Conservation (phyloP, 2,888 invertebrate species). For the Xylophagus ater region DNA sequence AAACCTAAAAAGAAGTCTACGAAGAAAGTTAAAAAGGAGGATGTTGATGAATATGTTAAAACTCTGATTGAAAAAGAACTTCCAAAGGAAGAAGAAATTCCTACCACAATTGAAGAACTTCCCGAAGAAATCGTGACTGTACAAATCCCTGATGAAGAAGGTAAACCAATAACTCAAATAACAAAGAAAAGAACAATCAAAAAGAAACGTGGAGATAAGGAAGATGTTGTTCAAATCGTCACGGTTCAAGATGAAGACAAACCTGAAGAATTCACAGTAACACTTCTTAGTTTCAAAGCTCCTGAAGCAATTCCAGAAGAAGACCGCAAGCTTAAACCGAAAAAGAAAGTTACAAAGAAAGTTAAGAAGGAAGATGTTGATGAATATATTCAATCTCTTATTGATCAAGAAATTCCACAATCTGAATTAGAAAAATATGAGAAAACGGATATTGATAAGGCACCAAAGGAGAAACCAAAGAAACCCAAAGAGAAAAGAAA, state of each 20-base stretch:
- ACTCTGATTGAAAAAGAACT: conserved; percentile 34
- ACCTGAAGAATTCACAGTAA: conserved; percentile 26
- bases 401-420: conserved; percentile 37
- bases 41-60: conserved; percentile 34
- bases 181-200: conserved; percentile 34
- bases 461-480: too few species aligned
- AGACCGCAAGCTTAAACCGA: conserved; percentile 29
- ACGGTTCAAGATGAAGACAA: conserved; percentile 31
- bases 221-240: conserved; percentile 13
- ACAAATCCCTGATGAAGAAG: conserved; percentile 32
- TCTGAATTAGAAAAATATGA: conserved; percentile 39
- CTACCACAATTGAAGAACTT: too few species aligned
- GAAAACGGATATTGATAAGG: conserved; percentile 36
- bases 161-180: conserved; percentile 27
- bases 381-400: conserved; percentile 34
- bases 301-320: not conserved
- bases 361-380: conserved; percentile 34
- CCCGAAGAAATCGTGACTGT: conserved; percentile 7
- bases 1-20: conserved; percentile 25
- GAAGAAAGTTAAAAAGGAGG: conserved; percentile 30
- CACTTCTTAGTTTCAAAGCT: too few species aligned
- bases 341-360: conserved; percentile 31
- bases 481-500: conserved; percentile 31
- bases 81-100: conserved; percentile 35
- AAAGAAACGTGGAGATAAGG: conserved; percentile 29